Evolutionary conservation across 2,888 invertebrate species (phyloP).

Genomic region (Calliopum simillimum): DNA sequence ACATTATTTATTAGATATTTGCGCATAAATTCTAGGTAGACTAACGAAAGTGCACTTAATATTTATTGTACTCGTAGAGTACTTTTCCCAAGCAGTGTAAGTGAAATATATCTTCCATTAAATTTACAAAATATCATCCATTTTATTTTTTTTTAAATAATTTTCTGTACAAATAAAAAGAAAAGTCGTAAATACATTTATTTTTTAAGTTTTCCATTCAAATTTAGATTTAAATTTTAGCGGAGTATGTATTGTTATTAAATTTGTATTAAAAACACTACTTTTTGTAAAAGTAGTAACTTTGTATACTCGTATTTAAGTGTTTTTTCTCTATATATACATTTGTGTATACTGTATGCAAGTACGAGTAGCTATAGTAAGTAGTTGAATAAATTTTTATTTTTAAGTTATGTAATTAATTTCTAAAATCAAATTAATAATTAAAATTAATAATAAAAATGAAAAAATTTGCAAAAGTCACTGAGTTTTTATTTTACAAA

Average conservation of each 20-base stretch:
- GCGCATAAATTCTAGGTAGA: constrained; percentile 1
- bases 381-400: too few relatives aligned
- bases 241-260: neutral
- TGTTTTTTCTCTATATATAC: constrained; percentile 6
- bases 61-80: constrained; percentile 43
- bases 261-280: constrained; percentile 36
- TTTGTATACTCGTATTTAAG: neutral
- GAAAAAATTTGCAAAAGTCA: too few relatives aligned
- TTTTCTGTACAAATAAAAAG: constrained; percentile 31
- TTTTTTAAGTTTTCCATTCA: neutral
- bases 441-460: too few relatives aligned
- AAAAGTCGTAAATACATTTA: neutral
- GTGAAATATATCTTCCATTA: constrained; percentile 7
- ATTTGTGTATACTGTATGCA: constrained; percentile 17
- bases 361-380: neutral
- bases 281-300: constrained; percentile 49
- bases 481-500: too few relatives aligned
- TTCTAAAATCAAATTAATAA: too few relatives aligned
- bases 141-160: constrained; percentile 28
- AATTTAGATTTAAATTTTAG: neutral
- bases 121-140: too few relatives aligned
- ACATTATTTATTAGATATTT: constrained; percentile 1
- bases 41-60: constrained; percentile 50
- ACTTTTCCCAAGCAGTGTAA: constrained; percentile 41
- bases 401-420: constrained; percentile 3